Percentiles rank a stretch among this genome's conserved stretches.
phyloP scores from a whole-genome alignment of 2,797 vertebrate genomes.

The Sphenopsis melanotis region DNA sequence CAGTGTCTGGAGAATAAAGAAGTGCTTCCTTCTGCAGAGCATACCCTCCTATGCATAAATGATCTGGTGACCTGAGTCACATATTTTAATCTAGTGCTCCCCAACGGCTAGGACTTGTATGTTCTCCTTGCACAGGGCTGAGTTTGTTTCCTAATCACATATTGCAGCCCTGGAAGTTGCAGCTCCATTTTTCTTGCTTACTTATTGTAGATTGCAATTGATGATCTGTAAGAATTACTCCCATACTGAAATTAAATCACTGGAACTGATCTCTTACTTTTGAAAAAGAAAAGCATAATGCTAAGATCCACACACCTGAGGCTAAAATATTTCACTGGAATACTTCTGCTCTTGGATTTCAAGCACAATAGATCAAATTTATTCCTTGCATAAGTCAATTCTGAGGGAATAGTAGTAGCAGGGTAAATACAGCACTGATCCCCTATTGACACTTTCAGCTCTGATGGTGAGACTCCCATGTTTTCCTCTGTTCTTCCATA shows the following conservation, averaged over 20 bases:
- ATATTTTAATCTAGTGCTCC: not conserved
- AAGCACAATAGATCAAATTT: not conserved
- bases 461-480: not conserved
- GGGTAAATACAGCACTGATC: not conserved
- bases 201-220: not conserved
- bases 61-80: not conserved
- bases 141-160: not conserved
- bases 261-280: conserved; percentile 35
- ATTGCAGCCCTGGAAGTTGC: not conserved
- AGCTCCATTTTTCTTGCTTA: conserved; percentile 22
- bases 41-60: not conserved
- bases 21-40: not conserved
- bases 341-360: not conserved
- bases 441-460: not conserved
- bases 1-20: not conserved
- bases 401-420: not conserved
- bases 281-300: not conserved
- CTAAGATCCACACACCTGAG: not conserved
- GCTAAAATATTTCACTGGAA: not conserved
- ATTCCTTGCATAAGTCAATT: not conserved
- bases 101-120: not conserved
- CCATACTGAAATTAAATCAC: conserved; percentile 42
- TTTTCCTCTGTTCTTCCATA: not conserved
- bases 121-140: not conserved
- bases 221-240: conserved; percentile 34